These are phyloP conservation scores for Turdus rufiventris DNA, from an alignment of 2,113 vertebrate genomes.

Conservation along the genomic window DNA sequence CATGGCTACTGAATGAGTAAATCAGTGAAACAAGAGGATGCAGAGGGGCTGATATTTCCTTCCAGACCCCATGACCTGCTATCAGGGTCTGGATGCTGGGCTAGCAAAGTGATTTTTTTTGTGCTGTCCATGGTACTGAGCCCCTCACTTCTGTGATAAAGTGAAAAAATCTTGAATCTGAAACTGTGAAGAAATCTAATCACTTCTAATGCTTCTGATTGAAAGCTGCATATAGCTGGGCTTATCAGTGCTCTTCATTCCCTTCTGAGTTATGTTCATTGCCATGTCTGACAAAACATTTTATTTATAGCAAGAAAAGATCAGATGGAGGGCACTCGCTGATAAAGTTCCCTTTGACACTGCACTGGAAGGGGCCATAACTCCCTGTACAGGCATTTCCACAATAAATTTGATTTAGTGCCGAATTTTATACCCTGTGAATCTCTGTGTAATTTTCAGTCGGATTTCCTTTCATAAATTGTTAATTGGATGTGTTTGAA, in stretches of 20 bases:
- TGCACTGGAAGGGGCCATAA: background rate
- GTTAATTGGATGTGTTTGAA: constrained; percentile 52
- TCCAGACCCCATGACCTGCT: background rate
- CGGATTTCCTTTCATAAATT: constrained; percentile 43
- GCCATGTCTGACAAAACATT: background rate
- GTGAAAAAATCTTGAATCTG: background rate
- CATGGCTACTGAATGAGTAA: background rate
- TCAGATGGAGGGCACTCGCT: background rate
- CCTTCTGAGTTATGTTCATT: background rate
- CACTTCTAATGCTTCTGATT: background rate
- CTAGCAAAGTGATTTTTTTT: background rate
- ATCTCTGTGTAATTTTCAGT: constrained; percentile 23
- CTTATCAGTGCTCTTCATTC: background rate
- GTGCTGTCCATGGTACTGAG: background rate
- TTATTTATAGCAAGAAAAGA: background rate
- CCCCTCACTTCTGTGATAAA: background rate
- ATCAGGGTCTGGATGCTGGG: background rate
- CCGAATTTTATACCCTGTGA: constrained; percentile 10
- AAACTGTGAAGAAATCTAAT: background rate
- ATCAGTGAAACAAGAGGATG: background rate
- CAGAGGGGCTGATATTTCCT: background rate
- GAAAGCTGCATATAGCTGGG: background rate
- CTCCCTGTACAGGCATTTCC: background rate
- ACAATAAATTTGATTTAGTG: background rate
- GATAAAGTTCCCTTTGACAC: background rate